phyloP scores from a whole-genome alignment of 2,113 vertebrate genomes.

The Lota lota region DNA sequence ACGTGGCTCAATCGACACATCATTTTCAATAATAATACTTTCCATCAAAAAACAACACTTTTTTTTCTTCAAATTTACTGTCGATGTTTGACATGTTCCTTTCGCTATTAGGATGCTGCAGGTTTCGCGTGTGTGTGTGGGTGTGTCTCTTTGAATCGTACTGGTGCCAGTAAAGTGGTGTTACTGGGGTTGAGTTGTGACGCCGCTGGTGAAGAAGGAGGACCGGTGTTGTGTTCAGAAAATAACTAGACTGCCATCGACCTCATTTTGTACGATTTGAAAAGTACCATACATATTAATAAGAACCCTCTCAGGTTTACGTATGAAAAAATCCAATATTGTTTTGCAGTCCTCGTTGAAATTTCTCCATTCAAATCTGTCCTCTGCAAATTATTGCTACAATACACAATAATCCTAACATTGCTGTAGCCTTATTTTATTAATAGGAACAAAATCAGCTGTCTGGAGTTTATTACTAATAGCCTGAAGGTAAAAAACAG shows the following conservation, averaged over 20 bases:
- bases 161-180: slow-evolving; percentile 53
- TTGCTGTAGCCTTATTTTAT: slow-evolving; percentile 62
- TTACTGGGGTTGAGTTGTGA: slow-evolving; percentile 42
- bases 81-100: slow-evolving; percentile 63
- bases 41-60: slow-evolving; percentile 67
- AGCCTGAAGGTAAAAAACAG: slow-evolving; percentile 74
- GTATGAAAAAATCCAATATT: slow-evolving; percentile 21
- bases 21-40: slow-evolving; percentile 79
- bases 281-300: slow-evolving; percentile 74
- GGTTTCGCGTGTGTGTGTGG: slow-evolving; percentile 46
- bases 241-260: slow-evolving; percentile 79
- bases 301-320: slow-evolving; percentile 53
- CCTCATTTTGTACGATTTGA: slow-evolving; percentile 62
- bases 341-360: slow-evolving; percentile 65
- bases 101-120: slow-evolving; percentile 59
- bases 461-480: slow-evolving; percentile 66
- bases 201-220: background rate
- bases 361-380: slow-evolving; percentile 40
- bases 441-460: slow-evolving; percentile 70
- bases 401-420: slow-evolving; percentile 32
- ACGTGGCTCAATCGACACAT: slow-evolving; percentile 82
- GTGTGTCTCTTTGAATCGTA: slow-evolving; percentile 47
- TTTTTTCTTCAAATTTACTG: slow-evolving; percentile 71
- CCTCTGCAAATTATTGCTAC: slow-evolving; percentile 52
- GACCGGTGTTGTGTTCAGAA: slow-evolving; percentile 58